Evolutionary conservation across 1,140 invertebrate species (phyloP).

Genomic region (Micrasema minimum): DNA sequence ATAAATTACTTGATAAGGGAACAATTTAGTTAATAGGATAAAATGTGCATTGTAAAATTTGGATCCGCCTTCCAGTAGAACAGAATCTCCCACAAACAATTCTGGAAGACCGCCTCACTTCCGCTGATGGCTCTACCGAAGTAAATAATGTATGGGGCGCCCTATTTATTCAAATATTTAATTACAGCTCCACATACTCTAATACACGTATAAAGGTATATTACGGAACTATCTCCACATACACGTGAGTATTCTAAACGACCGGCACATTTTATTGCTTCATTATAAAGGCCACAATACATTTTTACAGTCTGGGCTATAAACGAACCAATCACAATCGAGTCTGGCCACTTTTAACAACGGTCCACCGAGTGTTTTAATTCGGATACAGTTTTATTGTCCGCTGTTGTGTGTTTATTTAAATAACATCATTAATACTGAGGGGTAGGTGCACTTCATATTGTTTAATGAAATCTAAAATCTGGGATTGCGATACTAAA

Average conservation of each 20-base stretch:
- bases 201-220: neutral
- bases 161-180: slow-evolving; percentile 35
- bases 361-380: slow-evolving; percentile 28
- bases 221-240: neutral
- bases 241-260: slow-evolving; percentile 3
- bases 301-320: slow-evolving; percentile 18
- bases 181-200: neutral
- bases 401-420: slow-evolving; percentile 25
- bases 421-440: slow-evolving; percentile 16
- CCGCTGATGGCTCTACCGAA: slow-evolving; percentile 8
- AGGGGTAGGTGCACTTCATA: neutral
- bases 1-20: no score
- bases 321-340: slow-evolving; percentile 33
- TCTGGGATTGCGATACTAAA: no score
- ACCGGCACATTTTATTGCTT: slow-evolving; percentile 32
- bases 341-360: slow-evolving; percentile 21
- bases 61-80: neutral
- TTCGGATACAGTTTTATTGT: slow-evolving; percentile 29
- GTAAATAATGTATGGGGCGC: slow-evolving; percentile 21
- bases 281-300: slow-evolving; percentile 28
- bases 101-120: slow-evolving; percentile 25
- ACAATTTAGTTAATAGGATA: no score
- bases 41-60: no score
- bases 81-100: slow-evolving; percentile 12
- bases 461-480: no score